Evolutionary conservation across 2,888 invertebrate genomes (phyloP).

Genomic region (Hemaris fuciformis): DNA sequence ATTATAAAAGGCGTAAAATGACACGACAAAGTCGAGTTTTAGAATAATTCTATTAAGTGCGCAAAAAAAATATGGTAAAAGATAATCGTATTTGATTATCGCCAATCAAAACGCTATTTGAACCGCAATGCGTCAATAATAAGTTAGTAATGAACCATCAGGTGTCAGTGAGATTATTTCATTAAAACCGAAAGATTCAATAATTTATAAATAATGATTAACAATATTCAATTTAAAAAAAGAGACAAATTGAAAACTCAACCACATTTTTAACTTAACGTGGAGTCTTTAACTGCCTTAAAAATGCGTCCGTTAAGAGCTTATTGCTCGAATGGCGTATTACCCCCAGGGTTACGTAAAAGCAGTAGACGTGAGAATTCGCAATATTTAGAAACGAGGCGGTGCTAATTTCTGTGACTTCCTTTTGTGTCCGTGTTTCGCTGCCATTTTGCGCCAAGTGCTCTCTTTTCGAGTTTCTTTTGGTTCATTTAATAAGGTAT

Average conservation of each 20-base stretch:
- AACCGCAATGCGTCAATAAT: too few species aligned
- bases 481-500: slow-evolving; percentile 21
- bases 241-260: not conserved
- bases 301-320: slow-evolving; percentile 43
- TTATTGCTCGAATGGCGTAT: slow-evolving; percentile 34
- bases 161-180: too few species aligned
- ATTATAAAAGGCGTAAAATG: too few species aligned
- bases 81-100: too few species aligned
- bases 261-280: not conserved
- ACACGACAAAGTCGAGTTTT: too few species aligned
- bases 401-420: slow-evolving; percentile 41
- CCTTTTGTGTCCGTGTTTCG: slow-evolving; percentile 31
- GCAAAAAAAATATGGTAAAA: too few species aligned
- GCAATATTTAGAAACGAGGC: slow-evolving; percentile 35
- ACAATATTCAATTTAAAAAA: too few species aligned
- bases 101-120: too few species aligned
- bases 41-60: too few species aligned
- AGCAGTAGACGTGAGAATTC: slow-evolving; percentile 41
- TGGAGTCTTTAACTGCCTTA: not conserved
- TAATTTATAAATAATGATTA: too few species aligned
- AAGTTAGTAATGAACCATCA: too few species aligned
- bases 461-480: slow-evolving; percentile 13
- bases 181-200: too few species aligned
- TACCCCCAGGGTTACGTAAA: slow-evolving; percentile 30
- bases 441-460: slow-evolving; percentile 17